Conservation (phyloP, 1,140 invertebrate species). For the Nixonia krombeini region DNA sequence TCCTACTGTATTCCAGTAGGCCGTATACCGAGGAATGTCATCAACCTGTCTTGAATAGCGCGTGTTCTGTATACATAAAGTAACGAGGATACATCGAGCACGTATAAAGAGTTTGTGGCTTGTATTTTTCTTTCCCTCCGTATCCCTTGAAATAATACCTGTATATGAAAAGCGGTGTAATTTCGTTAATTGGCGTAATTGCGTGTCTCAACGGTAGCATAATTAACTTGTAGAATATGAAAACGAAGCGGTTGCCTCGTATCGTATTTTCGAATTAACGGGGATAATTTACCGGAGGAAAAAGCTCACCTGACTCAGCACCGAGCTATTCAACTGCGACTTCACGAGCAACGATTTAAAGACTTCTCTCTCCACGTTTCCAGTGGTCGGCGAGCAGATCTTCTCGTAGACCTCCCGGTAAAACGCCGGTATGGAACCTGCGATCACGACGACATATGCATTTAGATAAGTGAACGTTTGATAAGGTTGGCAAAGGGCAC, state of each 20-base stretch:
- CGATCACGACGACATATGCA: constrained; percentile 19
- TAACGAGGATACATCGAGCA: not conserved
- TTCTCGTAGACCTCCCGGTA: constrained; percentile 77
- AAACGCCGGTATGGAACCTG: constrained; percentile 76
- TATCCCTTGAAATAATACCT: no score
- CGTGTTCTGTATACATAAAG: constrained; percentile 23
- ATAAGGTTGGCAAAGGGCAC: no score
- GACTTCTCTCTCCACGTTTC: constrained; percentile 76
- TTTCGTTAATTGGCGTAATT: no score
- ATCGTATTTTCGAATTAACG: no score
- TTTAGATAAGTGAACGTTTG: no score
- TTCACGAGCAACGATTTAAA: constrained; percentile 76
- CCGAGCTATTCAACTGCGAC: constrained; percentile 74
- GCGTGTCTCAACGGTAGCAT: no score
- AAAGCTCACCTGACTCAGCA: constrained; percentile 73
- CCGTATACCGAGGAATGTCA: constrained; percentile 21
- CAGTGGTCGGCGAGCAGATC: constrained; percentile 76
- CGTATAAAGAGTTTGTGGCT: not conserved
- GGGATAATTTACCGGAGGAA: no score
- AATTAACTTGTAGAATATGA: no score
- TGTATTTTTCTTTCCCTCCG: constrained; percentile 1
- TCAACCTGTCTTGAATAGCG: constrained; percentile 33
- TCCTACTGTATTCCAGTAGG: constrained; percentile 15
- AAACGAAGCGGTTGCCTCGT: no score
- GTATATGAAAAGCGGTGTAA: not conserved